Base-by-base conservation (phyloP, 2,888 invertebrate genomes). In the Temnothorax rugatulus region DNA sequence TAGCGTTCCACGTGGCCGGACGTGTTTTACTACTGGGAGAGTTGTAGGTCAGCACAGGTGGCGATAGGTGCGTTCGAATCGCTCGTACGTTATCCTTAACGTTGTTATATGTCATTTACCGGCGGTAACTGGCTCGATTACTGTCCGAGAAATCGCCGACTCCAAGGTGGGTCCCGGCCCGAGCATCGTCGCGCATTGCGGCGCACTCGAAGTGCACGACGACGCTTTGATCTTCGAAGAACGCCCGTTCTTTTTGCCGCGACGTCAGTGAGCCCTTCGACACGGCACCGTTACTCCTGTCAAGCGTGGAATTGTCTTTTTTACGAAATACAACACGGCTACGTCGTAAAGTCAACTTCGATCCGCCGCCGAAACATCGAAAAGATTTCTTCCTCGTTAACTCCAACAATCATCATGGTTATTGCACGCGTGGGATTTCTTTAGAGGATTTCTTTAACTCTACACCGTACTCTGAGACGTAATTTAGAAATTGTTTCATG, bases 1-100 rank as follows among this genome's bases (percentile, higher is more conserved):
- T 52, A 59, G 57, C 66, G 8, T 52, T 61, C 66, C 29, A 54
- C 29, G 50, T 41, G 44, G 25, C 66, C 29, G 47, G 66, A 59
- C 54, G 59, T 77, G 77, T 77, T 71, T 73, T 75, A 59, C 47
- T 57, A 57, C 66, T 47, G 21, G 71, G 77, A 69, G 54, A 87
- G 77, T 82, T 85, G 83, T 79, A 76, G 87, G 85, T 89, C 86
- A 81, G 79, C 63, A 25, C 90, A 90, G 85, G 88, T 90, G 89
- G 74, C 81, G 84, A 88, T 86, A 82, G 86, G 50, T 50, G 47
- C 64, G 68, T 38, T 73, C 63, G 18, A 29, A n/a, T 66, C 21
- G 84, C 84, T 82, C 87, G 85, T 89, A 88, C 68, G 68, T 89
- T 89, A 88, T 84, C 75, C 85, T 29, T 44, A 68, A 54, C 63